These are phyloP conservation scores for Harpalus rufipes DNA, from an alignment of 2,888 invertebrate genomes.

Conservation along the genomic window DNA sequence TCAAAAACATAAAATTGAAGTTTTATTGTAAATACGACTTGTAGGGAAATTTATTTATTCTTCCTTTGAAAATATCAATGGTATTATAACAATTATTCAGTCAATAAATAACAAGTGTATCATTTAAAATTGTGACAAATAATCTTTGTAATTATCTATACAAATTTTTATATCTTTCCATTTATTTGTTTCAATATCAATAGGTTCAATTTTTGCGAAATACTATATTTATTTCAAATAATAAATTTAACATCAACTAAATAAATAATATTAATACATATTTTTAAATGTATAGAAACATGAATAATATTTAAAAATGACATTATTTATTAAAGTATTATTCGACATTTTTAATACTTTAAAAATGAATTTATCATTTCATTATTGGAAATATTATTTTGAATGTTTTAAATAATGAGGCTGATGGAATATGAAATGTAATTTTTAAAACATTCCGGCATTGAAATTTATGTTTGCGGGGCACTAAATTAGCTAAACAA, in stretches of 20 bases:
- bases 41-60: too few species aligned
- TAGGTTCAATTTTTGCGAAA: neutral
- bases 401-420: constrained; percentile 11
- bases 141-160: too few species aligned
- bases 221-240: neutral
- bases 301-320: neutral
- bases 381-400: neutral
- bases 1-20: too few species aligned
- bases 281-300: neutral
- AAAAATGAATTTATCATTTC: neutral
- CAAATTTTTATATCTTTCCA: too few species aligned
- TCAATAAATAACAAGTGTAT: too few species aligned
- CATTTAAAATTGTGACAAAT: too few species aligned
- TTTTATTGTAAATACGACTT: too few species aligned
- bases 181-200: neutral
- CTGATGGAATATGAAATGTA: constrained; percentile 37
- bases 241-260: neutral
- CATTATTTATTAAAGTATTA: constrained; percentile 4
- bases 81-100: too few species aligned
- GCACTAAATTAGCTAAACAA: constrained; percentile 37
- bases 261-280: neutral
- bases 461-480: constrained; percentile 40
- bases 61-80: too few species aligned
- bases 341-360: neutral
- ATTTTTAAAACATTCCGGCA: constrained; percentile 25